A percentile compares a stretch with the other conserved stretches of the same genome.
Conservation (phyloP, 2,797 vertebrate species). For the Darevskia mixta region DNA sequence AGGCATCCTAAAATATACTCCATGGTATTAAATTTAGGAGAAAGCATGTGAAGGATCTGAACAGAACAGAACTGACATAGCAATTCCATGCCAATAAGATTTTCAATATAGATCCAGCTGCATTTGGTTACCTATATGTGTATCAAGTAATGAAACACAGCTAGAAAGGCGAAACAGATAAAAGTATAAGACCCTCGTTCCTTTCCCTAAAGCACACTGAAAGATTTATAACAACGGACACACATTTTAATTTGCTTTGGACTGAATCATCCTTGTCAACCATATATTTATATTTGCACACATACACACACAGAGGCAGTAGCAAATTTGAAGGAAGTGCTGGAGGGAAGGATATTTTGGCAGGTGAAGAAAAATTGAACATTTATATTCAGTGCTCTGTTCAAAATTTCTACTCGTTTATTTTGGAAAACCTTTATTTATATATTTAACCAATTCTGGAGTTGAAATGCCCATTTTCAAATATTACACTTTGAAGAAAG, state of each 20-base stretch:
- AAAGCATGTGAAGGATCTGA: background rate
- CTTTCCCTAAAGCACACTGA: background rate
- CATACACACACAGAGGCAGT: background rate
- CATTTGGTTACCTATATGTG: constrained; percentile 5
- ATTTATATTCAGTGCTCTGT: background rate
- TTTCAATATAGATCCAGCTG: constrained; percentile 16
- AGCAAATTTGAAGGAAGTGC: background rate
- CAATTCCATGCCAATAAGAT: constrained; percentile 9
- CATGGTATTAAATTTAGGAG: background rate
- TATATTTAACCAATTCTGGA: background rate
- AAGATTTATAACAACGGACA: background rate
- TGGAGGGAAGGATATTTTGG: background rate
- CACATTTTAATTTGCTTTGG: constrained; percentile 1
- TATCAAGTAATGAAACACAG: constrained; percentile 1
- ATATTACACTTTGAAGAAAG: background rate
- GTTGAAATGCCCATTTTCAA: background rate
- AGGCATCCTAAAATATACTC: background rate
- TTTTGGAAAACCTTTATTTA: background rate
- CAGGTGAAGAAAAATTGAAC: background rate
- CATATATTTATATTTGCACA: background rate
- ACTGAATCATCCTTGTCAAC: background rate
- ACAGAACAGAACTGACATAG: background rate
- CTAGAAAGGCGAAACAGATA: background rate
- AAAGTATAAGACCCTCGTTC: background rate
- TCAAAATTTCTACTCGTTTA: background rate